These are phyloP conservation scores for Rhodophaea formosa DNA, from an alignment of 2,888 invertebrate genomes.

Conservation along the genomic window DNA sequence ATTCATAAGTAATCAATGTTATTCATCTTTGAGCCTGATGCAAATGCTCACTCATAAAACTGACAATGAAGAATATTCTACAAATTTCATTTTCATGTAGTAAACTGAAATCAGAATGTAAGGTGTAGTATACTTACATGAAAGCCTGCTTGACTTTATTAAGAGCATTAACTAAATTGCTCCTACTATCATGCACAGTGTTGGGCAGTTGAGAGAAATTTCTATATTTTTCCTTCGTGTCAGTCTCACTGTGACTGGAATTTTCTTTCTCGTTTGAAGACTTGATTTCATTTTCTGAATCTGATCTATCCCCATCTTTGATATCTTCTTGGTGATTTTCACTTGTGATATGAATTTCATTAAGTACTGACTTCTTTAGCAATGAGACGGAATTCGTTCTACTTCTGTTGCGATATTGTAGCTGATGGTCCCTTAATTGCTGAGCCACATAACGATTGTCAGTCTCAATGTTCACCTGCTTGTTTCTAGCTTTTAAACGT, in stretches of 20 bases:
- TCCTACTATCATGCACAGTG: conserved; percentile 60
- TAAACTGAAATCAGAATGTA: not conserved
- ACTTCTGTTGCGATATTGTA: conserved; percentile 58
- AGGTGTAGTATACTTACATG: conserved; percentile 50
- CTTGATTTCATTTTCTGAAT: conserved; percentile 63
- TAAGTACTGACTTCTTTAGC: conserved; percentile 71
- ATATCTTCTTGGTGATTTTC: conserved; percentile 57
- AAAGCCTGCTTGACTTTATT: conserved; percentile 72
- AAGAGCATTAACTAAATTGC: conserved; percentile 66
- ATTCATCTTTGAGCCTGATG: too few species aligned
- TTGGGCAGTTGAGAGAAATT: conserved; percentile 54
- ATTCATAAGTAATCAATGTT: too few species aligned
- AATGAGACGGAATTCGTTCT: conserved; percentile 54
- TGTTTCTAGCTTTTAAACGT: conserved; percentile 66
- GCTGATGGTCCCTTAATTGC: conserved; percentile 69
- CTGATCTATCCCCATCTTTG: conserved; percentile 55
- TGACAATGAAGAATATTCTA: too few species aligned
- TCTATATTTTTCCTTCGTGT: conserved; percentile 58
- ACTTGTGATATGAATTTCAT: conserved; percentile 69
- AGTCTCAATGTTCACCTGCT: conserved; percentile 66
- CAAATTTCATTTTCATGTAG: too few species aligned
- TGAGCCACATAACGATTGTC: conserved; percentile 71
- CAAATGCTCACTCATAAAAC: too few species aligned
- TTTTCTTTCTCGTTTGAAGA: conserved; percentile 63
- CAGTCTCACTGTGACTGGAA: conserved; percentile 57